Conservation (phyloP, 2,113 vertebrate genomes). For the Brienomyrus longianalis region DNA sequence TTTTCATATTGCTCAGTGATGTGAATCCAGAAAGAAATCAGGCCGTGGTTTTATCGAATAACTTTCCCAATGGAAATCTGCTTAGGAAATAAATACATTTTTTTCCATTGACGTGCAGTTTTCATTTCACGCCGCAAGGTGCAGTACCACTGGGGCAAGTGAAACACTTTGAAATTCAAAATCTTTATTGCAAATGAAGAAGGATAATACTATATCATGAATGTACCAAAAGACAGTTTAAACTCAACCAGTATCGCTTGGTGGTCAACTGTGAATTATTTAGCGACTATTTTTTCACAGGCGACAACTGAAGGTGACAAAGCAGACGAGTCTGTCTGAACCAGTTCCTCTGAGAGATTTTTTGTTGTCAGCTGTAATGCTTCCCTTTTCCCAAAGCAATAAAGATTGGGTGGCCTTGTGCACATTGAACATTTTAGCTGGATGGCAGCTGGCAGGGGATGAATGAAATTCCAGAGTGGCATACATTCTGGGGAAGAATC, state of each 20-base stretch:
- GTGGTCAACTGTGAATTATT: neutral
- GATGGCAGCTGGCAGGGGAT: neutral
- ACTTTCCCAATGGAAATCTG: conserved; percentile 11
- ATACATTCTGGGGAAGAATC: neutral
- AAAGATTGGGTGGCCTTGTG: neutral
- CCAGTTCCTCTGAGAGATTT: neutral
- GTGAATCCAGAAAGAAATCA: conserved; percentile 7
- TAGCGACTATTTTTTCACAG: neutral
- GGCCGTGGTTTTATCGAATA: neutral
- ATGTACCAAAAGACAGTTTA: neutral
- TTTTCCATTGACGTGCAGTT: neutral
- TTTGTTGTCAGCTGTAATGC: neutral
- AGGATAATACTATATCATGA: neutral
- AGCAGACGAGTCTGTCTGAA: neutral
- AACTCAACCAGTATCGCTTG: neutral
- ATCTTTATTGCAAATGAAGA: neutral
- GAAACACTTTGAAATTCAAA: neutral
- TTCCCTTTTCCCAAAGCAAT: conserved; percentile 12
- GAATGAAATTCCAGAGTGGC: conserved; percentile 18
- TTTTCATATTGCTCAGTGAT: neutral
- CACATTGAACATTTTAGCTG: neutral
- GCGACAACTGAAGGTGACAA: neutral
- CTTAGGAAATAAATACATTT: conserved; percentile 5
- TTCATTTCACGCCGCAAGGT: neutral
- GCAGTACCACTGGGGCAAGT: neutral